Conservation (phyloP, 2,888 invertebrate genomes). For the Drosophila acutilabella region DNA sequence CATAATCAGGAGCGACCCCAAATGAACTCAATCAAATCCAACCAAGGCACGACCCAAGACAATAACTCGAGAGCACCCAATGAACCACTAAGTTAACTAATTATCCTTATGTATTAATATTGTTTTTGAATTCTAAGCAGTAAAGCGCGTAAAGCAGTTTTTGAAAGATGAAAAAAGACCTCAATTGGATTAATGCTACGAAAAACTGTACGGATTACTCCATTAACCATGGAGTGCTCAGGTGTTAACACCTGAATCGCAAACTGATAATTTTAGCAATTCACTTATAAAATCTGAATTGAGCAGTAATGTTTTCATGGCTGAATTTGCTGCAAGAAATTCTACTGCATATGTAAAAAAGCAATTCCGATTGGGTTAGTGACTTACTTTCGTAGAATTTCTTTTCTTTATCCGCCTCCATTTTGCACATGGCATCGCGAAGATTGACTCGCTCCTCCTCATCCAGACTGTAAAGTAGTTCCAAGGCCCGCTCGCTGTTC, state of each 20-base stretch:
- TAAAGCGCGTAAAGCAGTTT: conserved; percentile 4
- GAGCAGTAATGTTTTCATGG: no score
- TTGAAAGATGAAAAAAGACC: no score
- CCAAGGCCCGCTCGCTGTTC: conserved; percentile 90
- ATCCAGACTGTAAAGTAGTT: conserved; percentile 90
- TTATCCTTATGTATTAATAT: conserved; percentile 4
- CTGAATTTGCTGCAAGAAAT: no score
- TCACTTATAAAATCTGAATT: no score
- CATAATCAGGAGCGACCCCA: neutral
- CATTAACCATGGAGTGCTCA: no score
- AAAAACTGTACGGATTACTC: no score
- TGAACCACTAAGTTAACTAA: neutral
- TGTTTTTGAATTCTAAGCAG: conserved; percentile 1
- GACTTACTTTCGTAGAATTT: conserved; percentile 91
- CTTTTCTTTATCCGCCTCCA: conserved; percentile 90
- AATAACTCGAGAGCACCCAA: neutral
- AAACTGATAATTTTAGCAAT: no score
- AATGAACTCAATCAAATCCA: neutral
- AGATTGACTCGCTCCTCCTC: conserved; percentile 90
- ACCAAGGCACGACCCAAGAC: neutral
- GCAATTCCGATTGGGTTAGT: neutral
- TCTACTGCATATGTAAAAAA: no score
- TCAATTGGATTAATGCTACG: no score
- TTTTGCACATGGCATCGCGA: conserved; percentile 89
- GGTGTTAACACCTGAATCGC: no score